These are phyloP conservation scores for Aphaenogaster floridana DNA, from an alignment of 1,140 invertebrate species.

Conservation along the genomic window DNA sequence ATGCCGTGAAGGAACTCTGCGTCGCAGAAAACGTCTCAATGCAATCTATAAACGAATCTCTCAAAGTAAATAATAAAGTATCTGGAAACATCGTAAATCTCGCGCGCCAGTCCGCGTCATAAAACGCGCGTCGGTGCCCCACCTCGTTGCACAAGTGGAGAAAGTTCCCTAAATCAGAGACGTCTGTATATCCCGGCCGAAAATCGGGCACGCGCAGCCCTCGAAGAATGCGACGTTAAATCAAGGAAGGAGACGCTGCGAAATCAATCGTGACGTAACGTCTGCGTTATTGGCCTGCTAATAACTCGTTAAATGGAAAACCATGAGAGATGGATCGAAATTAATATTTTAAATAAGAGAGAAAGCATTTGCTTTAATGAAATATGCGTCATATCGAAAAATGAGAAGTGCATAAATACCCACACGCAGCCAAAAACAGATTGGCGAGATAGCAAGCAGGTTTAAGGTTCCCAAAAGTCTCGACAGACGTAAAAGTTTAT, in stretches of 20 bases:
- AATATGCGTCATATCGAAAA: background rate
- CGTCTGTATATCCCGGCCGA: slow-evolving; percentile 16
- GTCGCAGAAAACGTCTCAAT: slow-evolving; percentile 54
- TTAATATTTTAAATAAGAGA: background rate
- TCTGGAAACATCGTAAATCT: slow-evolving; percentile 60
- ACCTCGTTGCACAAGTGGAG: slow-evolving; percentile 62
- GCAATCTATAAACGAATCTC: slow-evolving; percentile 63
- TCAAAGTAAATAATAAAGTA: slow-evolving; percentile 61
- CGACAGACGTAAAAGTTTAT: background rate
- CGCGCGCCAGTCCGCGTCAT: slow-evolving; percentile 50
- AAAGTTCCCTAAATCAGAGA: slow-evolving; percentile 63
- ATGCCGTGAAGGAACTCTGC: slow-evolving; percentile 1
- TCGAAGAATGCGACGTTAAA: slow-evolving; percentile 36
- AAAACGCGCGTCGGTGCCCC: slow-evolving; percentile 54
- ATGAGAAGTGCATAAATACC: background rate
- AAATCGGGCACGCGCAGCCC: slow-evolving; percentile 33
- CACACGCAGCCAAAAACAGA: background rate
- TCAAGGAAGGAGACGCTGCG: slow-evolving; percentile 30
- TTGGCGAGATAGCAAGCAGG: background rate
- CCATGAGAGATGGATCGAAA: background rate
- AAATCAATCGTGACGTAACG: slow-evolving; percentile 23
- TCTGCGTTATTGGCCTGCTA: slow-evolving; percentile 25
- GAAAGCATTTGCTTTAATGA: background rate
- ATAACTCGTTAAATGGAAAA: slow-evolving; percentile 5
- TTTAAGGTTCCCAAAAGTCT: background rate